Percentiles rank a stretch among this genome's conserved stretches.
phyloP scores from a whole-genome alignment of 1,140 invertebrate genomes.

The Thalassaphorura encarpata region DNA sequence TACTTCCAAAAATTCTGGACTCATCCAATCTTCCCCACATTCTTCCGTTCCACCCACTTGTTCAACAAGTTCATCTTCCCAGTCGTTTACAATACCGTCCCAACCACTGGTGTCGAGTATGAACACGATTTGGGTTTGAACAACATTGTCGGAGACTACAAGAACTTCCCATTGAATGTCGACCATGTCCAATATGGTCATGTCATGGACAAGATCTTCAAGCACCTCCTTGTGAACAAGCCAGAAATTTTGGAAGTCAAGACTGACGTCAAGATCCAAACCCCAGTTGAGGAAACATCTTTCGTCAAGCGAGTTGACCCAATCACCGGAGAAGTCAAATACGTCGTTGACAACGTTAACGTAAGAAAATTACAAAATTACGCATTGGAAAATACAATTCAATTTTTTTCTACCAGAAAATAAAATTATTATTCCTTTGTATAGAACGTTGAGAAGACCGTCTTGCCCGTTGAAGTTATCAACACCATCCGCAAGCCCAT shows the following conservation, averaged over 20 bases:
- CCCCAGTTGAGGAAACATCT: not conserved
- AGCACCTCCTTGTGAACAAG: slow-evolving; percentile 4
- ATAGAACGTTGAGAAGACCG: too few species aligned
- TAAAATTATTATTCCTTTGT: too few species aligned
- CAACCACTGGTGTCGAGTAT: not conserved
- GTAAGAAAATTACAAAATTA: not conserved
- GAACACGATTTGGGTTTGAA: not conserved
- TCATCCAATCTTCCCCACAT: slow-evolving; percentile 11
- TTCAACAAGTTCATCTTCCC: slow-evolving; percentile 25
- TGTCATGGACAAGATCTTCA: slow-evolving; percentile 9
- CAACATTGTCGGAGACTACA: not conserved
- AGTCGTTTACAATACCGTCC: slow-evolving; percentile 1
- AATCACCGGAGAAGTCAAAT: slow-evolving; percentile 4
- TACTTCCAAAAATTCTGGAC: slow-evolving; percentile 20
- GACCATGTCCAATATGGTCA: not conserved
- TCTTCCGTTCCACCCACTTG: slow-evolving; percentile 13
- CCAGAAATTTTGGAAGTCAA: not conserved
- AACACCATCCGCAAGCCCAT: not conserved
- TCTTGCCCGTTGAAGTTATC: not conserved
- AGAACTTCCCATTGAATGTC: not conserved
- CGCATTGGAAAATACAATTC: too few species aligned
- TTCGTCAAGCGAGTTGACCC: slow-evolving; percentile 10
- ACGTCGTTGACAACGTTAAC: not conserved
- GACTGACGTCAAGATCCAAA: not conserved
- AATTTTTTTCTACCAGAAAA: too few species aligned